Evolutionary conservation across 2,113 vertebrate species (phyloP).

Genomic region (Lepisosteus osseus): DNA sequence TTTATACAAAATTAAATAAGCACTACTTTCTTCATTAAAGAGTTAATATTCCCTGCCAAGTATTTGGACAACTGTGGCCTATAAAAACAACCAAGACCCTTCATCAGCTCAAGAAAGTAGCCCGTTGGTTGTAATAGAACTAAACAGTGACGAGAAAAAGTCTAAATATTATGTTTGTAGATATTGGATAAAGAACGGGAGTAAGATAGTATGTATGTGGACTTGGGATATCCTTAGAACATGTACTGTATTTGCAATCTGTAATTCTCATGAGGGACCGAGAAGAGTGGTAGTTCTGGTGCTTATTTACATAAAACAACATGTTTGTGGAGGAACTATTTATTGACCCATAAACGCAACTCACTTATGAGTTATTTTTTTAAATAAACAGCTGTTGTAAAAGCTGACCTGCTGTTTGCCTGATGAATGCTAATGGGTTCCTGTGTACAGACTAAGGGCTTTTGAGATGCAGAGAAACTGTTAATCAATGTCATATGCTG

Average conservation of each 20-base stretch:
- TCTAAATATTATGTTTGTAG: background rate
- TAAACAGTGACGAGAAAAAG: background rate
- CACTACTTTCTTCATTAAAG: no score
- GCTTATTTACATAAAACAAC: constrained; percentile 5
- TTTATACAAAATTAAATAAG: no score
- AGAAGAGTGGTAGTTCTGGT: background rate
- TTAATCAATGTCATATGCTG: background rate
- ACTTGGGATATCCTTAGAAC: background rate
- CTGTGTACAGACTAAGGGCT: constrained; percentile 8
- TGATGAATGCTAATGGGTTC: constrained; percentile 56
- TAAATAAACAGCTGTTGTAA: constrained; percentile 56
- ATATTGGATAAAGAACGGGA: background rate
- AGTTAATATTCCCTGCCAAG: no score
- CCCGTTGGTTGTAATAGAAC: no score
- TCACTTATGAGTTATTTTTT: constrained; percentile 49
- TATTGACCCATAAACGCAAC: constrained; percentile 39
- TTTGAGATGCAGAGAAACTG: background rate
- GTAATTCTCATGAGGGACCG: background rate
- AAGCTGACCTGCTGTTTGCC: constrained; percentile 43
- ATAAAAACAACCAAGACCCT: no score
- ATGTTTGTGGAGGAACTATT: background rate
- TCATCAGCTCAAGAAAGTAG: no score
- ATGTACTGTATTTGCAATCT: background rate
- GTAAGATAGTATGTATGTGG: background rate
- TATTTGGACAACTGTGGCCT: no score